A percentile compares a stretch with the other conserved stretches of the same genome.
Conservation (phyloP, 2,113 vertebrate genomes). For the Microcebus lehilahytsara region DNA sequence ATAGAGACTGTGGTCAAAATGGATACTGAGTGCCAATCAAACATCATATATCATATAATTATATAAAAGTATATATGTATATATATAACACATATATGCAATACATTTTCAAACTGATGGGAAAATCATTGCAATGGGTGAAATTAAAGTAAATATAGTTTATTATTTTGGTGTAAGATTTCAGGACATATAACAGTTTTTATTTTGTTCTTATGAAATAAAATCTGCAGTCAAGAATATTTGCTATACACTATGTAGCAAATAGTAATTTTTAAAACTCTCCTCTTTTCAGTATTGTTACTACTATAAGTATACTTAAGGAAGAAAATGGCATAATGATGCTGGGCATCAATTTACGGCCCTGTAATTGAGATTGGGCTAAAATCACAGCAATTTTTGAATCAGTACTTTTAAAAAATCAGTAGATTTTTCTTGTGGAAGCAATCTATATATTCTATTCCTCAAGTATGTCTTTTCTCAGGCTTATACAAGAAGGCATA, state of each 20-base stretch:
- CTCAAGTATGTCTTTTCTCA: constrained; percentile 60
- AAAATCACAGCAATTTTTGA: constrained; percentile 81
- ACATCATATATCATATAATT: neutral
- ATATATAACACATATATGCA: neutral
- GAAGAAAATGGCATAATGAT: constrained; percentile 79
- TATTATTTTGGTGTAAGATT: constrained; percentile 13
- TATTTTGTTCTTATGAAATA: constrained; percentile 16
- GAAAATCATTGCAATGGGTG: neutral
- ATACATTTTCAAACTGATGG: neutral
- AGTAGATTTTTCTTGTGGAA: constrained; percentile 67
- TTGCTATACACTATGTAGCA: constrained; percentile 30
- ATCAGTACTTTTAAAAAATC: constrained; percentile 76
- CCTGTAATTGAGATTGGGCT: constrained; percentile 80
- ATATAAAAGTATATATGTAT: neutral
- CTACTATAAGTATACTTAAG: constrained; percentile 73
- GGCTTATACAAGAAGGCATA: neutral
- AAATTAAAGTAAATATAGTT: constrained; percentile 18
- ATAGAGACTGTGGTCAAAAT: neutral
- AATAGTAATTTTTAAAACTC: constrained; percentile 52
- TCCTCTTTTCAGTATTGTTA: constrained; percentile 54
- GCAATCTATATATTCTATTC: constrained; percentile 65
- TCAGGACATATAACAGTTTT: neutral
- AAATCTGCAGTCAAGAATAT: constrained; percentile 28
- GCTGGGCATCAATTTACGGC: constrained; percentile 55
- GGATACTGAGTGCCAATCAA: neutral